Percentiles rank a stretch among this genome's conserved stretches.
Evolutionary conservation across 2,888 invertebrate genomes (phyloP).

Genomic region (Leptinotarsa tumamoca): DNA sequence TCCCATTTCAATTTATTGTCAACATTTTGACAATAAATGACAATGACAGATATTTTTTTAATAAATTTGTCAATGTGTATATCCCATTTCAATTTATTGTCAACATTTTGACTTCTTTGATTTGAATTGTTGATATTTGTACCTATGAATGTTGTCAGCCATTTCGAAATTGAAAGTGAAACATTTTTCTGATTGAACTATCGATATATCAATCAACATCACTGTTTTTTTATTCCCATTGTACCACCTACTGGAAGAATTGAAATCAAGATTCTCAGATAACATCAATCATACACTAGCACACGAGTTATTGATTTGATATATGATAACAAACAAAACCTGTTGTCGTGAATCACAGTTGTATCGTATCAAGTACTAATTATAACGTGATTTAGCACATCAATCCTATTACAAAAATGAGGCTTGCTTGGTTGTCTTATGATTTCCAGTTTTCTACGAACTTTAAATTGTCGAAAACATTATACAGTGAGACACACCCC

Average conservation of each 20-base stretch:
- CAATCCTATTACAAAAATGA: background rate
- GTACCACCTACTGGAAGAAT: background rate
- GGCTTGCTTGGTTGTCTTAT: background rate
- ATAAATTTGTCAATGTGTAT: too few species aligned
- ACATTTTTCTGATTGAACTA: background rate
- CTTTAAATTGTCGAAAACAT: too few species aligned
- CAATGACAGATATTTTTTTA: too few species aligned
- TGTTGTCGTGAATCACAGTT: background rate
- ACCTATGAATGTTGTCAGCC: background rate
- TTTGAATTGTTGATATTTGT: too few species aligned
- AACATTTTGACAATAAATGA: too few species aligned
- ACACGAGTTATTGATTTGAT: slow-evolving; percentile 5
- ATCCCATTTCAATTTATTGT: too few species aligned
- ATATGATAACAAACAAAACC: background rate
- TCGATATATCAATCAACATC: too few species aligned
- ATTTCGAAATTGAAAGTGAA: background rate
- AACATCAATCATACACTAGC: background rate
- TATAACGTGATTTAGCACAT: slow-evolving; percentile 15
- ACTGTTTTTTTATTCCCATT: background rate
- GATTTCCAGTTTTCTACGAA: background rate
- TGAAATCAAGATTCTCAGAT: slow-evolving; percentile 11
- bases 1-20: too few species aligned
- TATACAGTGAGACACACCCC: too few species aligned
- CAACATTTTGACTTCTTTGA: too few species aligned
- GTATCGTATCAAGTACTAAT: background rate